Percentiles rank a stretch among this genome's conserved stretches.
Conservation (phyloP, 2,888 invertebrate species). For the Cybosia mesomella region DNA sequence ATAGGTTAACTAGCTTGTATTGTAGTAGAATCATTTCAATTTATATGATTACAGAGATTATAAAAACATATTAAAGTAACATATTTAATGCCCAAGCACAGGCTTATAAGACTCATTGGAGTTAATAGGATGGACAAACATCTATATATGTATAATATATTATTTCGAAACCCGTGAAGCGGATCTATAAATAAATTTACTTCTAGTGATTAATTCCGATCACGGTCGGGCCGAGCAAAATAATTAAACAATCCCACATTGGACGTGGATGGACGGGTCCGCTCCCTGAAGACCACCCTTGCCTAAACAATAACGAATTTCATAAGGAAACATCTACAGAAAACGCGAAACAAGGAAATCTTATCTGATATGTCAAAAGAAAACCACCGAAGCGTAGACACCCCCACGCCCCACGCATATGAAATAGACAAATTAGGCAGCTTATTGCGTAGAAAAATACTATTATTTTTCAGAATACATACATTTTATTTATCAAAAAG, state of each 20-base stretch:
- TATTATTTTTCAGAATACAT: background rate
- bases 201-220: constrained; percentile 78
- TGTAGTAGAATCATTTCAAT: too few relatives aligned
- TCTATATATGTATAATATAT: constrained; percentile 39
- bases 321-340: constrained; percentile 63
- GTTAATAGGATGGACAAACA: constrained; percentile 31
- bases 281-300: constrained; percentile 66
- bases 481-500: background rate
- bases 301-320: constrained; percentile 70
- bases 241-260: constrained; percentile 83
- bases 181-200: constrained; percentile 67
- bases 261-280: constrained; percentile 62
- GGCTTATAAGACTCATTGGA: constrained; percentile 24
- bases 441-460: constrained; percentile 22
- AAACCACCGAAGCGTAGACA: constrained; percentile 50
- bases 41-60: background rate
- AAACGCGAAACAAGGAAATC: constrained; percentile 59
- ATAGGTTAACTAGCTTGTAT: too few relatives aligned
- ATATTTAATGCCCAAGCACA: background rate
- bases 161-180: constrained; percentile 39
- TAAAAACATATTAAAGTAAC: background rate
- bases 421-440: constrained; percentile 47
- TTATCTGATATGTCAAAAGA: constrained; percentile 58
- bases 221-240: constrained; percentile 76
- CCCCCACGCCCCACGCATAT: constrained; percentile 38